Conservation (phyloP, 2,888 invertebrate genomes). For the Camptogramma bilineatum region DNA sequence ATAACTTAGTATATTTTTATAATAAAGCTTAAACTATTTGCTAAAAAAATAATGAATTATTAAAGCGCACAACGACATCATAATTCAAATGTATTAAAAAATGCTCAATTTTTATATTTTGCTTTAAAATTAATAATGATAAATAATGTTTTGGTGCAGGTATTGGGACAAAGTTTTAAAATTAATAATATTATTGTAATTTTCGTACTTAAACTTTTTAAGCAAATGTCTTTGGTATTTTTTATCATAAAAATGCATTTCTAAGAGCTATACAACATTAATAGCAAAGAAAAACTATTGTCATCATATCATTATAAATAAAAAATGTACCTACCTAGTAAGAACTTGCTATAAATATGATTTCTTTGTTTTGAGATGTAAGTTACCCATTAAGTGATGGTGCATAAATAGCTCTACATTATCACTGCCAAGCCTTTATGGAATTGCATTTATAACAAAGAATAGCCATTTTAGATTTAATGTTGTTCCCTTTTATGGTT, state of each 20-base stretch:
- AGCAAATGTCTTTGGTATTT: not conserved
- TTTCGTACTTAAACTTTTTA: slow-evolving; percentile 19
- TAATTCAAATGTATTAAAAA: slow-evolving; percentile 19
- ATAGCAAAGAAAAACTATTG: slow-evolving; percentile 4
- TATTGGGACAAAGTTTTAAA: slow-evolving; percentile 12
- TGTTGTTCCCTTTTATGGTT: slow-evolving; percentile 21
- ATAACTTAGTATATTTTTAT: slow-evolving; percentile 3
- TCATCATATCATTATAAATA: slow-evolving; percentile 28
- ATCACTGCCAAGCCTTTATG: slow-evolving; percentile 29
- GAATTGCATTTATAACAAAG: slow-evolving; percentile 32
- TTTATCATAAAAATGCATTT: slow-evolving; percentile 15
- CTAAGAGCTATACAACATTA: slow-evolving; percentile 1
- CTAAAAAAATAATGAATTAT: slow-evolving; percentile 1
- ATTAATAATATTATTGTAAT: not conserved
- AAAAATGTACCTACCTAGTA: slow-evolving; percentile 12
- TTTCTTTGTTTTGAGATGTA: slow-evolving; percentile 7
- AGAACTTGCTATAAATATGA: slow-evolving; percentile 4
- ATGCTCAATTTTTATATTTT: slow-evolving; percentile 27
- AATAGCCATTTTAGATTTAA: slow-evolving; percentile 31
- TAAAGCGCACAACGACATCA: slow-evolving; percentile 34
- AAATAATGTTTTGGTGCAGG: slow-evolving; percentile 20
- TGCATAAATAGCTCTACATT: slow-evolving; percentile 16
- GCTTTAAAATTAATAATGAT: slow-evolving; percentile 11
- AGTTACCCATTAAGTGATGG: slow-evolving; percentile 9
- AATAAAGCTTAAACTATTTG: not conserved